These are phyloP conservation scores for Alosa alosa DNA, from an alignment of 2,113 vertebrate species.

Conservation along the genomic window DNA sequence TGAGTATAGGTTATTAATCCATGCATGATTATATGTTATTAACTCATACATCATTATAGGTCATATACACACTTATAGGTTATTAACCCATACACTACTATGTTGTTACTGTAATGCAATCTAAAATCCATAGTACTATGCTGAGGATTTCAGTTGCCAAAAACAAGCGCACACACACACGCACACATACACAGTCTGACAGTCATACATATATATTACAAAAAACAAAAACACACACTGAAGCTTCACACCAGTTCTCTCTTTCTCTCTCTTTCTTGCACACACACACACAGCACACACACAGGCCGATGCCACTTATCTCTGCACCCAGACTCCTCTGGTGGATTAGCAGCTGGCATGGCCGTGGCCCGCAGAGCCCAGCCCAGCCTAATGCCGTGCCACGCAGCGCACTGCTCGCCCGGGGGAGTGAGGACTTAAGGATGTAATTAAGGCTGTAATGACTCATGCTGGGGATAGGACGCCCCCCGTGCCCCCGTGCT, in stretches of 20 bases:
- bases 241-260: background rate
- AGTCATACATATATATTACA: background rate
- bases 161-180: constrained; percentile 20
- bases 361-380: constrained; percentile 21
- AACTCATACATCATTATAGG: too few species aligned
- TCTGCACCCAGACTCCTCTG: constrained; percentile 59
- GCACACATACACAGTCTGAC: constrained; percentile 22
- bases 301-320: constrained; percentile 50
- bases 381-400: too few species aligned
- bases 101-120: too few species aligned
- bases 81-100: too few species aligned
- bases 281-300: constrained; percentile 37
- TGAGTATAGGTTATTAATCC: too few species aligned
- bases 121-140: too few species aligned
- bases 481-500: constrained; percentile 19
- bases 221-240: background rate
- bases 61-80: too few species aligned
- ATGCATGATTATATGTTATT: too few species aligned
- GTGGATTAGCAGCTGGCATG: constrained; percentile 58
- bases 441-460: constrained; percentile 63
- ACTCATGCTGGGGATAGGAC: constrained; percentile 32
- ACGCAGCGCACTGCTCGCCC: too few species aligned
- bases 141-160: too few species aligned
- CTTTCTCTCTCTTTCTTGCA: constrained; percentile 22
- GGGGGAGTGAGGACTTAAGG: constrained; percentile 36